These are phyloP conservation scores for Castor canadensis DNA, from an alignment of 2,113 vertebrate species.

Conservation along the genomic window DNA sequence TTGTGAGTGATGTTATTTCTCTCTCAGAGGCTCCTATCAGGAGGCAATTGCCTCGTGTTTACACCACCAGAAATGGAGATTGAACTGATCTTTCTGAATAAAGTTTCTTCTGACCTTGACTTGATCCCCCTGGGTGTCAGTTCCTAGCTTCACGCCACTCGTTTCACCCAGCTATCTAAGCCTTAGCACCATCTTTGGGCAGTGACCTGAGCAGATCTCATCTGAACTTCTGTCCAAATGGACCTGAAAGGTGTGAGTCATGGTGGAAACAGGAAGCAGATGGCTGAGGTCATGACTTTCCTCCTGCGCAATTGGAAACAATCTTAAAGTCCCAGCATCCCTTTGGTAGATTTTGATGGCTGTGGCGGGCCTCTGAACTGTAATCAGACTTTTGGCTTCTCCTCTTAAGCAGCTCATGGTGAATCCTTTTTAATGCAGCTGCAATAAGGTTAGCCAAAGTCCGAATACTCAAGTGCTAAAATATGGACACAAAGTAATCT, in stretches of 20 bases:
- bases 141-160: neutral
- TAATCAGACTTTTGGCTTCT: constrained; percentile 71
- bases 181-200: constrained; percentile 27
- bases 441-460: constrained; percentile 78
- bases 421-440: constrained; percentile 77
- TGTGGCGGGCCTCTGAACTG: constrained; percentile 62
- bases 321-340: constrained; percentile 71
- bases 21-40: neutral
- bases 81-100: constrained; percentile 19
- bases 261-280: constrained; percentile 73
- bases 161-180: constrained; percentile 16
- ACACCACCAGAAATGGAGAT: neutral
- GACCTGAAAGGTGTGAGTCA: constrained; percentile 74
- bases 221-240: constrained; percentile 41
- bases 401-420: constrained; percentile 64
- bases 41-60: neutral
- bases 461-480: constrained; percentile 56
- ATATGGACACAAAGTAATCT: constrained; percentile 69
- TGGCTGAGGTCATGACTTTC: constrained; percentile 60
- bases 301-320: constrained; percentile 65
- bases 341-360: constrained; percentile 71
- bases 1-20: neutral
- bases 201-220: constrained; percentile 47
- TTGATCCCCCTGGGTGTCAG: neutral
- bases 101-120: constrained; percentile 6